A percentile compares a stretch with the other conserved stretches of the same genome.
These are phyloP conservation scores for Semotilus atromaculatus DNA, from an alignment of 2,797 vertebrate genomes.

Conservation along the genomic window DNA sequence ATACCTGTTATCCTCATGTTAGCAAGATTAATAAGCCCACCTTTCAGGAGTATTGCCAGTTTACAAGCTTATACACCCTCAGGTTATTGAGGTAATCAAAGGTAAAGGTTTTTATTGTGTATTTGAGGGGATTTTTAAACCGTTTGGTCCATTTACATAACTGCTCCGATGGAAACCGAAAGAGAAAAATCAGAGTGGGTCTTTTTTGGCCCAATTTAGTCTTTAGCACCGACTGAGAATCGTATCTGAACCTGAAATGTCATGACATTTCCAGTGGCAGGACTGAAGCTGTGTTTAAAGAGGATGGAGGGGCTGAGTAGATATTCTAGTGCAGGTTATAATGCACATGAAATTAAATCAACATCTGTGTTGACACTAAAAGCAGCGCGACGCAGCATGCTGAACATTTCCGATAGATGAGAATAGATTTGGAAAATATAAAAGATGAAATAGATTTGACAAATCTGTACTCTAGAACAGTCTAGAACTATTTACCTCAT, in stretches of 20 bases:
- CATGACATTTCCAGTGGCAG: slow-evolving; percentile 46
- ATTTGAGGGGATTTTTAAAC: neutral
- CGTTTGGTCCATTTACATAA: neutral
- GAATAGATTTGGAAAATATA: neutral
- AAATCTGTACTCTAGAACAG: neutral
- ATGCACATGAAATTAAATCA: neutral
- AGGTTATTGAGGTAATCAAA: neutral
- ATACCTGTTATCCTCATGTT: slow-evolving; percentile 2
- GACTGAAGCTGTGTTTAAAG: slow-evolving; percentile 21
- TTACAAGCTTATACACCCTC: neutral
- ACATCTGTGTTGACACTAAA: neutral
- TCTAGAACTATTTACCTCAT: neutral
- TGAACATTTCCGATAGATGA: neutral
- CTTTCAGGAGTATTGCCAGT: slow-evolving; percentile 2
- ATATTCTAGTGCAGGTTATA: neutral
- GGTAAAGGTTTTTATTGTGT: neutral
- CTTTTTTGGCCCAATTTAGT: neutral
- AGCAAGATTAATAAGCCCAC: neutral
- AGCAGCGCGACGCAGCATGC: neutral
- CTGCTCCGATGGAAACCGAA: neutral
- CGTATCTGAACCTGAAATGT: slow-evolving; percentile 16
- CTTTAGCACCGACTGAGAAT: neutral
- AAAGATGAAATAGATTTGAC: neutral
- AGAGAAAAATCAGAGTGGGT: neutral
- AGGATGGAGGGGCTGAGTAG: neutral